Base-by-base conservation (phyloP, 64 coral and sea anemone species). In the Acropora yongei region DNA sequence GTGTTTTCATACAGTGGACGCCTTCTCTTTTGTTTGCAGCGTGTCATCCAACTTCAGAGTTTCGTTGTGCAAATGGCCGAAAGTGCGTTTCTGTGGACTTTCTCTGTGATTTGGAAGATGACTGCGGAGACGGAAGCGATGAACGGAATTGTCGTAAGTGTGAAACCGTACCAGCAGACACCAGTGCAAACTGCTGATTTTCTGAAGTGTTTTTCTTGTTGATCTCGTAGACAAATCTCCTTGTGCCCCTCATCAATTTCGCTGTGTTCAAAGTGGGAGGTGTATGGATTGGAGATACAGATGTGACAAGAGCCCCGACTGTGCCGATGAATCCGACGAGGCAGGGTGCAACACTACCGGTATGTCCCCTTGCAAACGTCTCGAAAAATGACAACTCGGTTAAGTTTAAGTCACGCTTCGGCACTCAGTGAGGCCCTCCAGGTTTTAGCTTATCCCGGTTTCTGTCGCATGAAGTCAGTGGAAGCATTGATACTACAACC, bases 71-170 rank as follows among this genome's bases (percentile, higher is more conserved):
- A 12, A 96, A 99, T 79, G 89, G 94, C 4, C 19, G 72, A 14
- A 30, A 30, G 30, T 99, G 97, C 79, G 47, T 99, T 50, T 60
- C 77, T 6, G 13, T 41, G 18, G 88, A 90, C 14, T 94, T 96
- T 40, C n/a, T 43, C 40, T 99, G 97, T 83, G 97, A 99, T 60
- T 74, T 74, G 72, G 92, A 94, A 13, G 91, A 96, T 61, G 94
- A 99, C 55, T 99, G 97, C 20, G 91, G 74, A 20, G 97, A 99
- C 86, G 80, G 83, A 19, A 94, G 91, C 46, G 97, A 99, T 80
- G 97, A 99, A 81, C 17, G 61, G 18, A 86, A 78, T 41, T 99
- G 97, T 88, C 88, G 97, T 99, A 49, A 96, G 97, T 99, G 51
- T 10, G 10, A 5, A 55, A 55, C 10, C 51, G 13, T 63, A 1